phyloP scores from a whole-genome alignment of 1,140 invertebrate genomes.

The Drosophila teissieri region DNA sequence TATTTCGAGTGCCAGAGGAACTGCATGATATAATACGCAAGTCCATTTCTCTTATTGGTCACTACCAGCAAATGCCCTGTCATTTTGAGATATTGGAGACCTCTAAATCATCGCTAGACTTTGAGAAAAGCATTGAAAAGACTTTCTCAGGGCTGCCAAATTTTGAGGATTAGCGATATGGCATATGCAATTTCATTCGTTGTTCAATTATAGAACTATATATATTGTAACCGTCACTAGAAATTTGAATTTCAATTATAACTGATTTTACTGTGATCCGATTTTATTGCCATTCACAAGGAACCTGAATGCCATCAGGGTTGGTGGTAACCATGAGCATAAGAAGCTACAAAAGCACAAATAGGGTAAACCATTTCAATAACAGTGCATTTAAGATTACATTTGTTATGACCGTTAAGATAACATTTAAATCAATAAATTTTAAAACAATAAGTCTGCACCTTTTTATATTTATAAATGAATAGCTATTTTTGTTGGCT shows the following conservation, averaged over 20 bases:
- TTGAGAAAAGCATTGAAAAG: conserved; percentile 39
- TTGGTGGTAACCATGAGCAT: background rate
- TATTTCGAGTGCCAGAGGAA: conserved; percentile 86
- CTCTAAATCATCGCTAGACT: conserved; percentile 71
- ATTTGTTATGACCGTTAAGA: no score
- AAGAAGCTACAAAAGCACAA: no score
- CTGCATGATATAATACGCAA: conserved; percentile 86
- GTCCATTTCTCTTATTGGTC: conserved; percentile 86
- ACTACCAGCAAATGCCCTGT: conserved; percentile 86
- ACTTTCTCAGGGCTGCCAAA: background rate
- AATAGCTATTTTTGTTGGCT: background rate
- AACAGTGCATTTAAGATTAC: background rate
- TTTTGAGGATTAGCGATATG: background rate
- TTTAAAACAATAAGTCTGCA: no score
- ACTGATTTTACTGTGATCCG: background rate
- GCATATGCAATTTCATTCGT: no score
- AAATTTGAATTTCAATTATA: background rate
- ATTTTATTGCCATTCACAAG: background rate
- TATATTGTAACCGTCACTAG: background rate
- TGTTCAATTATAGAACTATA: no score
- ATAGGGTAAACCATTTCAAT: background rate
- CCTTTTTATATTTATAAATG: background rate
- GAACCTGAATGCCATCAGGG: background rate
- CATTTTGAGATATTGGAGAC: conserved; percentile 86
- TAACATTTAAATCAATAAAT: no score